Percentiles rank a stretch among this genome's conserved stretches.
phyloP scores from a whole-genome alignment of 2,113 vertebrate genomes.

The Trichechus manatus region DNA sequence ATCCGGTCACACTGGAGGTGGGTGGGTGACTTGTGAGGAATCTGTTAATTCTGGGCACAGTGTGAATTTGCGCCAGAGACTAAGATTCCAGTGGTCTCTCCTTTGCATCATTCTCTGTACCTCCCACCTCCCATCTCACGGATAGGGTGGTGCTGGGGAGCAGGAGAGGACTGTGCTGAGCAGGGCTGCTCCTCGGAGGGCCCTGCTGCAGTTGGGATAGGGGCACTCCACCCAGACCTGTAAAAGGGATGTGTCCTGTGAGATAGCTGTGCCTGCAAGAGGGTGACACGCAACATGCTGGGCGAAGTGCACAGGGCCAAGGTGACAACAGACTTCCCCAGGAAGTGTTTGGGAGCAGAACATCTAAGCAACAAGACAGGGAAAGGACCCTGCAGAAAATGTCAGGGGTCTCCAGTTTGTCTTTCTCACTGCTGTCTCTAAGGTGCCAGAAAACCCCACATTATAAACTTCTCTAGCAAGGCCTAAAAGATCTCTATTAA shows the following conservation, averaged over 20 bases:
- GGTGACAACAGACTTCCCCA: background rate
- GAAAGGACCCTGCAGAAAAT: background rate
- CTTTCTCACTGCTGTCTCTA: background rate
- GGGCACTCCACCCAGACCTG: background rate
- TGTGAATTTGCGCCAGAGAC: background rate
- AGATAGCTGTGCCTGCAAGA: background rate
- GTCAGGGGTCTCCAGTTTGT: background rate
- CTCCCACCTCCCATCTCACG: background rate
- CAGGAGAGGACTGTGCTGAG: background rate
- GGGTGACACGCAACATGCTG: background rate
- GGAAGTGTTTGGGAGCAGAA: background rate
- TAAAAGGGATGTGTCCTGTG: no score
- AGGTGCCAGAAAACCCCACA: background rate
- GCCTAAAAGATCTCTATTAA: slow-evolving; percentile 56
- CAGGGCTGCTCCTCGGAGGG: background rate
- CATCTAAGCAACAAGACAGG: background rate
- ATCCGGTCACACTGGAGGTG: fast-evolving
- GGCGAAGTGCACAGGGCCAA: background rate
- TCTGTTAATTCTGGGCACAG: background rate
- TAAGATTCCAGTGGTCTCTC: background rate
- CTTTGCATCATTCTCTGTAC: background rate
- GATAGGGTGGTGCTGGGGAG: background rate
- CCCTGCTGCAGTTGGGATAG: background rate
- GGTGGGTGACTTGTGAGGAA: background rate
- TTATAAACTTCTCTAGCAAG: slow-evolving; percentile 25